These are phyloP conservation scores for Scophthalmus maximus DNA, from an alignment of 2,113 vertebrate species.

Conservation along the genomic window DNA sequence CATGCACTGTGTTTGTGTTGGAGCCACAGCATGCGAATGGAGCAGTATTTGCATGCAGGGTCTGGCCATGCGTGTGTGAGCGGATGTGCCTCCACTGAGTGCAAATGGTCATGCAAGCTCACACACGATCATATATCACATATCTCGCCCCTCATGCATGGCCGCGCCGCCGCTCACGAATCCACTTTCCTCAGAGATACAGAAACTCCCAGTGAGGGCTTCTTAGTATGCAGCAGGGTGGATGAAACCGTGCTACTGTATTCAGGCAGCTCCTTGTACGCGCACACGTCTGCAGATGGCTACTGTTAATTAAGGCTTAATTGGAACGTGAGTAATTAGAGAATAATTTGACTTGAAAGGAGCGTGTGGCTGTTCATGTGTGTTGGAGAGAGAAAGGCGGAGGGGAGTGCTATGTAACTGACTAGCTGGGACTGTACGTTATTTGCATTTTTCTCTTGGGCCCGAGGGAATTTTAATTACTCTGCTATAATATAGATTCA, in stretches of 20 bases:
- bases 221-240: conserved; percentile 54
- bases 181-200: conserved; percentile 35
- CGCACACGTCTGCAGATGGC: conserved; percentile 75
- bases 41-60: conserved; percentile 51
- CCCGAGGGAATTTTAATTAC: conserved; percentile 69
- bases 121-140: conserved; percentile 51
- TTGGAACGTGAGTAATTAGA: conserved; percentile 82
- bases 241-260: conserved; percentile 44
- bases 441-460: conserved; percentile 68
- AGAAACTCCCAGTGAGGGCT: conserved; percentile 35
- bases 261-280: conserved; percentile 29
- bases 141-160: conserved; percentile 46
- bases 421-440: conserved; percentile 51
- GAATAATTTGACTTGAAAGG: conserved; percentile 74
- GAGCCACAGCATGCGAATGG: conserved; percentile 62
- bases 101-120: conserved; percentile 29
- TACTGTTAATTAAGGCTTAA: conserved; percentile 79
- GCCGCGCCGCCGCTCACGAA: conserved; percentile 29
- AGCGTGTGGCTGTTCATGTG: conserved; percentile 48
- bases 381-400: conserved; percentile 36
- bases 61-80: conserved; percentile 43
- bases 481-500: conserved; percentile 54
- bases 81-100: conserved; percentile 33
- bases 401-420: conserved; percentile 33
- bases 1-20: conserved; percentile 43